phyloP scores from a whole-genome alignment of 2,888 invertebrate genomes.

The Oegoconia quadripuncta region DNA sequence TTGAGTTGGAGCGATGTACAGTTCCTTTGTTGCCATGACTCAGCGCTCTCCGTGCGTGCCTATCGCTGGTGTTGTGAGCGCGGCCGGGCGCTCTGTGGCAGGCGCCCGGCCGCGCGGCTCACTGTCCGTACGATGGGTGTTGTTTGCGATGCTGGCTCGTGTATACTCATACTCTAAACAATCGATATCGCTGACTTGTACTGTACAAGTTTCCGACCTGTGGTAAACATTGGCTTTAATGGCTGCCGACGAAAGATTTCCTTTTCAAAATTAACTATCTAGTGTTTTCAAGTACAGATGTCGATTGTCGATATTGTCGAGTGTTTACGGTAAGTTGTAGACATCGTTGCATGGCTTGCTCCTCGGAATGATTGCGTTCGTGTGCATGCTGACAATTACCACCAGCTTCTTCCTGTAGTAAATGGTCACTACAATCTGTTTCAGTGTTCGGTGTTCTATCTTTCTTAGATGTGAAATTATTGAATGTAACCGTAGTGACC shows the following conservation, averaged over 20 bases:
- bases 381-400: slow-evolving; percentile 39
- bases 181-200: slow-evolving; percentile 72
- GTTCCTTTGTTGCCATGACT: slow-evolving; percentile 55
- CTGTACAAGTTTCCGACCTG: slow-evolving; percentile 32
- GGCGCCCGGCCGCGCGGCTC: slow-evolving; percentile 27
- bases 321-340: slow-evolving; percentile 63
- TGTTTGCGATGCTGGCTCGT: slow-evolving; percentile 73
- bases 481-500: slow-evolving; percentile 31
- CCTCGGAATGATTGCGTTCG: slow-evolving; percentile 32
- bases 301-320: slow-evolving; percentile 71
- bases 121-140: slow-evolving; percentile 60
- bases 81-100: slow-evolving; percentile 35
- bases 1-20: slow-evolving; percentile 54
- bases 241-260: slow-evolving; percentile 76
- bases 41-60: slow-evolving; percentile 56
- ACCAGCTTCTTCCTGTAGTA: slow-evolving; percentile 43
- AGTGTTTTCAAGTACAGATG: slow-evolving; percentile 69
- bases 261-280: slow-evolving; percentile 58
- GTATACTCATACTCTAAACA: slow-evolving; percentile 52
- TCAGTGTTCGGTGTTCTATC: neutral
- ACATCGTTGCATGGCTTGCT: slow-evolving; percentile 58
- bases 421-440: slow-evolving; percentile 42
- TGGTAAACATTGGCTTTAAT: slow-evolving; percentile 62
- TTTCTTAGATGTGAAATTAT: neutral
- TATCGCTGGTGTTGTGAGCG: slow-evolving; percentile 60